Evolutionary conservation across 2,797 vertebrate genomes (phyloP), one percentile per base, ranked within the genome.

Genomic region (Pelodytes ibericus): DNA sequence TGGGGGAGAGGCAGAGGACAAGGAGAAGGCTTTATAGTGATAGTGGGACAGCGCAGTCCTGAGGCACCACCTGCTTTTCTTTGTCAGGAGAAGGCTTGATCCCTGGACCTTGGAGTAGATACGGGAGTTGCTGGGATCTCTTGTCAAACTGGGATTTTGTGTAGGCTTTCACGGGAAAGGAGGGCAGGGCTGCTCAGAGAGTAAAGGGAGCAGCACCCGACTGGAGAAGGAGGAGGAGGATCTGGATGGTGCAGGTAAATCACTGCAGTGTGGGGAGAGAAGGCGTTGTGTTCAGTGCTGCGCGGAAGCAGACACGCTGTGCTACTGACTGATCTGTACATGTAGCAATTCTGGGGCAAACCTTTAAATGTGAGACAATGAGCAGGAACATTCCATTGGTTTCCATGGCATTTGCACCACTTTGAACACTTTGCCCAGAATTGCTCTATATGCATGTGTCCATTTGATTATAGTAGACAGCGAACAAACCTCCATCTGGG

Each of bases 161-260:
- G 18, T 30, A 13, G 24, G 51, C 5, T 67, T 4, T n/a, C 8
- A 10, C 22, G 22, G 65, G 10, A 41, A 27, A 51, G 67, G 31
- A 64, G 47, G 44, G 30, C 31, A 64, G 67, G 47, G 26, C 58
- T 44, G 74, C 0, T 68, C 51, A 41, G 25, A 36, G 64, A 26
- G 64, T 30, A 1, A 22, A 5, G 25, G 56, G 60, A 49, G 13
- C 41, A 56, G 70, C 58, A 11, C 24, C 47, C 47, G 27, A 33
- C 47, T 68, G 47, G 49, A 39, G 0, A 8, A 1, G 49, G 33
- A 47, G 31, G 18, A 65, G 36, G 67, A 77, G 62, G 75, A 61
- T 60, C 75, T 78, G 75, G 62, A 78, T 78, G 70, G 75, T 78
- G 53, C 70, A 78, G 75, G 75, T 78, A 78, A 72, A 68, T 41